Base-by-base conservation (phyloP, 2,888 invertebrate genomes). In the Drosophila subsilvestris region DNA sequence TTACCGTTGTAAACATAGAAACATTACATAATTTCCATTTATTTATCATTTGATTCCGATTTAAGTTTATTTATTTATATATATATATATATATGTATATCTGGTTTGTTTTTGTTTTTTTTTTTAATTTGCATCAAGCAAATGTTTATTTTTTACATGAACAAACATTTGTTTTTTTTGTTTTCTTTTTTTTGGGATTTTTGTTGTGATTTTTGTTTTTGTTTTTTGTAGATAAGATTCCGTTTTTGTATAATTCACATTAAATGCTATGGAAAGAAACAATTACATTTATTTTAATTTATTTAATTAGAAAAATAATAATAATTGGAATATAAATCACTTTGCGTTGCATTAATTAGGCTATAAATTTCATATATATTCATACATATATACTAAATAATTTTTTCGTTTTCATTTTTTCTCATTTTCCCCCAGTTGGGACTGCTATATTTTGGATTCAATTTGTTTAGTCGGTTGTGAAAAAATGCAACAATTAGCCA, bases 311-410 rank as follows among this genome's bases (percentile, higher is more conserved):
- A 88, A 80, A 86, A 76, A 88, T 88, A 78, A 85, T 88, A 83
- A 88, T 84, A 88, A 86, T 86, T 86, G 86, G 86, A 86, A 86
- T 84, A 83, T 86, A 88, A 88, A 86, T 86, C 87, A 88, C 87
- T 88, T 88, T 88, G 83, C 80, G 76, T 84, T 83, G 78, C 75
- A 79, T 83, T 84, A 82, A 37, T 37, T 37, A 37, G 37, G 76
- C 81, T 79, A 79, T 82, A 80, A 80, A 79, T 76, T 82, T 86
- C 85, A 84, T 63, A 61, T 73, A 74, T 74, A 63, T 66, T 76
- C 73, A 73, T 77, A 72, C 73, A 73, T 77, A 72, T 82, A 74
- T 68, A 78, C 84, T 84, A 79, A 81, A 78, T 72, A 65, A 73
- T 76, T 75, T 45, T 45, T 47, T 57, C 37, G 62, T 20, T 81